Evolutionary conservation across 2,888 invertebrate genomes (phyloP), one percentile per base, ranked within the genome.

Genomic region (Eupsilia transversa): DNA sequence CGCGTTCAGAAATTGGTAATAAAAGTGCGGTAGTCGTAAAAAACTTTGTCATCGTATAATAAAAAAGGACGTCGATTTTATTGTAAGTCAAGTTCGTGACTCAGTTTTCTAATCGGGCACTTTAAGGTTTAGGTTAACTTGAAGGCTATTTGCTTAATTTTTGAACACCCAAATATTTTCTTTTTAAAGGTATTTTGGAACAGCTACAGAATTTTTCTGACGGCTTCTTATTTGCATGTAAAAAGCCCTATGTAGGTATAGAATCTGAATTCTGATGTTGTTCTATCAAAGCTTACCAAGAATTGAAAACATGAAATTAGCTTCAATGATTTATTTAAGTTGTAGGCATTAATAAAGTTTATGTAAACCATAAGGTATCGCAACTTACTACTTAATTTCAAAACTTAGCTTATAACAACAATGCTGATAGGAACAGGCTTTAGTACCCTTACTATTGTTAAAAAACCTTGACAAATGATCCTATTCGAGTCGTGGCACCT

Each of bases 11-110:
- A 71, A 77, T 68, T 73, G 57, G 57, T 63, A 71, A 84, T 86
- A 84, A 85, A 85, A 77, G 57, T 76, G 78, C 72, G 86, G 71
- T 67, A 71, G 81, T 85, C 77, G 63, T 85, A 76, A 79, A 86
- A 86, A 84, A 84, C 79, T 81, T 85, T 75, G 82, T 64, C 71
- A 72, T 72, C 78, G 65, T 81, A 69, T 74, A 83, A 76, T 78
- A 76, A 72, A 76, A 72, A 79, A 81, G 57, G 56, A 70, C 27
- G 66, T 71, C 64, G 66, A 66, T 79, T 79, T 85, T 81, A 77
- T 78, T 74, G 59, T 67, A 46, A 64, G 63, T 54, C 72, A 70
- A 64, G 71, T 74, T 76, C 72, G 69, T 77, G 83, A 72, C 64
- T 71, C 30, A 38, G 35, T 65, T 68, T 61, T 74, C 46, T 61